Percentiles rank a stretch among this genome's conserved stretches.
Conservation (phyloP, 2,888 invertebrate species). For the Himalopsyche kuldschensis region DNA sequence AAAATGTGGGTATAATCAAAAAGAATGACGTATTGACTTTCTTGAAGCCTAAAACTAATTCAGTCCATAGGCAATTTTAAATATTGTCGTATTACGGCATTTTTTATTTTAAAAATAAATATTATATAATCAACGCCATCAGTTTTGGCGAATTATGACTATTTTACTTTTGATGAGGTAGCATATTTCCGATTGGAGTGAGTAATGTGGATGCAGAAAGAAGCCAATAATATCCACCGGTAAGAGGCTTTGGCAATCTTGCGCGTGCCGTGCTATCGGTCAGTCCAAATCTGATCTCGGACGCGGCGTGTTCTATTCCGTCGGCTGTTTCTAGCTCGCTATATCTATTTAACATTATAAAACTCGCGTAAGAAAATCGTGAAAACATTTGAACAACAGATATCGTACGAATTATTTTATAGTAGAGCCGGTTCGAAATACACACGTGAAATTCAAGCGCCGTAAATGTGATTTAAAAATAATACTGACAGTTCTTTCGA, state of each 20-base stretch:
- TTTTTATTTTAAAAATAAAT: too few species aligned
- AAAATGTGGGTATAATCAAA: too few species aligned
- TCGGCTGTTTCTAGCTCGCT: background rate
- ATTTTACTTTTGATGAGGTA: background rate
- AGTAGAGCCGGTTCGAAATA: background rate
- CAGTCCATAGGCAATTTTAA: too few species aligned
- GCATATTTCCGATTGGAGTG: background rate
- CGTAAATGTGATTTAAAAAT: background rate
- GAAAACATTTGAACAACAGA: background rate
- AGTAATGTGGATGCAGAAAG: background rate
- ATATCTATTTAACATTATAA: background rate
- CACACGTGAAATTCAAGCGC: background rate
- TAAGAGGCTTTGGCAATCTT: background rate
- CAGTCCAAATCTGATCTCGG: conserved; percentile 9
- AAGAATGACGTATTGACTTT: too few species aligned
- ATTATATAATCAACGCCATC: too few species aligned
- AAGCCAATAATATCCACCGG: background rate
- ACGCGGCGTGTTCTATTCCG: conserved; percentile 3
- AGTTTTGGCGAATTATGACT: too few species aligned
- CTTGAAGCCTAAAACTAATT: too few species aligned
- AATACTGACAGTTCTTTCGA: background rate
- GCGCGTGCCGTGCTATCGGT: background rate
- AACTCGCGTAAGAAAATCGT: background rate
- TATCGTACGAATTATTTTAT: background rate
- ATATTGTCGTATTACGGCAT: too few species aligned